A percentile compares a stretch with the other conserved stretches of the same genome.
phyloP scores from a whole-genome alignment of 2,797 vertebrate genomes.

The Sylvia borin region DNA sequence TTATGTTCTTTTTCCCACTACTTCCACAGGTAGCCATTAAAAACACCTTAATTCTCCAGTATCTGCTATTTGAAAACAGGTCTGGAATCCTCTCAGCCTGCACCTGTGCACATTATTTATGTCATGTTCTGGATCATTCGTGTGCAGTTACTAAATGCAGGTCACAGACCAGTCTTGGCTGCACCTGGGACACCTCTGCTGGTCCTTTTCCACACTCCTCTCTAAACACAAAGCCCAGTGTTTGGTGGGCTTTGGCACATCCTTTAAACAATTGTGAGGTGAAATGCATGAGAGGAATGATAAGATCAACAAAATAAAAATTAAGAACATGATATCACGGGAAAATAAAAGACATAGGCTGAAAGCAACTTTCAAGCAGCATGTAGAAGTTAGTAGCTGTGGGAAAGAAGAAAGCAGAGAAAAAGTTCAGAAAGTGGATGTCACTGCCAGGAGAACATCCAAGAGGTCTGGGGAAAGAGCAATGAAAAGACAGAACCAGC shows the following conservation, averaged over 20 bases:
- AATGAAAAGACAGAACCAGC: neutral
- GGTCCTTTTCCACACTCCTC: neutral
- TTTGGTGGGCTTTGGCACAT: neutral
- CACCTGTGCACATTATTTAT: neutral
- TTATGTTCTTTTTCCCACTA: neutral
- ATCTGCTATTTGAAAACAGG: neutral
- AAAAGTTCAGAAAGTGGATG: neutral
- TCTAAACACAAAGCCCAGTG: neutral
- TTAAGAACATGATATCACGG: no score
- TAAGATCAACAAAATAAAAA: neutral
- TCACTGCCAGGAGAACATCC: neutral
- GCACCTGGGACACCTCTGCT: neutral
- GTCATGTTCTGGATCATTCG: neutral
- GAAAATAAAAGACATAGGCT: neutral
- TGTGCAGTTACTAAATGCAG: neutral
- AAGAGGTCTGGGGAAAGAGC: neutral
- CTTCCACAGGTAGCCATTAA: neutral
- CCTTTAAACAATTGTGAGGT: neutral
- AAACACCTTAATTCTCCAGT: neutral
- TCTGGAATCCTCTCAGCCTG: neutral
- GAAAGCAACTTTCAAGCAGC: neutral
- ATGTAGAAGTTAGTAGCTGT: neutral
- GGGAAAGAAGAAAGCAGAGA: neutral
- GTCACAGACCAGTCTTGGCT: neutral
- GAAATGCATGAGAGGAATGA: neutral